Evolutionary conservation across 2,888 invertebrate genomes (phyloP).

Genomic region (Hirudinaria manillensis): DNA sequence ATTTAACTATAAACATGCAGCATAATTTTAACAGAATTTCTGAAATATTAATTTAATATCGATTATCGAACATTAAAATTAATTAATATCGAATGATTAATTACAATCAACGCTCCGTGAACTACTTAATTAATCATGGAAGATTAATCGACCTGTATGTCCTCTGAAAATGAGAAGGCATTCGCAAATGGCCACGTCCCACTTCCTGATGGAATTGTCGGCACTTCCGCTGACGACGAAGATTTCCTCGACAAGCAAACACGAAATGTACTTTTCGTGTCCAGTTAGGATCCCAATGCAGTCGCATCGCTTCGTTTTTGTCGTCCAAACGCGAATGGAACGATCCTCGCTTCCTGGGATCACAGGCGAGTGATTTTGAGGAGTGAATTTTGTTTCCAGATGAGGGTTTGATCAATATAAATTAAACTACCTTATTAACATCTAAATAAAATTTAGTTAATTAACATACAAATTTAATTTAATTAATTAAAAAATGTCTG

Average conservation of each 20-base stretch:
- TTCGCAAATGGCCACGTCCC: conserved; percentile 57
- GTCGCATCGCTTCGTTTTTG: conserved; percentile 54
- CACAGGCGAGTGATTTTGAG: too few species aligned
- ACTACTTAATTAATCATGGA: background rate
- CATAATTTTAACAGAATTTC: too few species aligned
- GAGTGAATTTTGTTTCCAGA: too few species aligned
- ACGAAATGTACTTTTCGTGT: conserved; percentile 57
- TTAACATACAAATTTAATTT: background rate
- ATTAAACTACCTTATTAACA: too few species aligned
- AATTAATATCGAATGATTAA: too few species aligned
- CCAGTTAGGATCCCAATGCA: conserved; percentile 56
- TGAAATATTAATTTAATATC: too few species aligned
- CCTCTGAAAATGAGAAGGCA: conserved; percentile 55
- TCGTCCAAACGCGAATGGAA: conserved; percentile 56
- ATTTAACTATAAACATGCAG: too few species aligned
- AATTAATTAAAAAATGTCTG: background rate
- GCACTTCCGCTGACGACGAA: conserved; percentile 57
- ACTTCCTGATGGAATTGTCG: conserved; percentile 57
- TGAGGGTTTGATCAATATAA: too few species aligned
- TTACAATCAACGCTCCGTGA: background rate
- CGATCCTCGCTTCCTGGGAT: conserved; percentile 57
- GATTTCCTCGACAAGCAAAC: conserved; percentile 55
- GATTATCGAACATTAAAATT: too few species aligned
- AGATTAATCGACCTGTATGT: conserved; percentile 51
- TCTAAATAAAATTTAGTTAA: too few species aligned